Conservation (phyloP, 2,888 invertebrate genomes). For the Acleris emargana region DNA sequence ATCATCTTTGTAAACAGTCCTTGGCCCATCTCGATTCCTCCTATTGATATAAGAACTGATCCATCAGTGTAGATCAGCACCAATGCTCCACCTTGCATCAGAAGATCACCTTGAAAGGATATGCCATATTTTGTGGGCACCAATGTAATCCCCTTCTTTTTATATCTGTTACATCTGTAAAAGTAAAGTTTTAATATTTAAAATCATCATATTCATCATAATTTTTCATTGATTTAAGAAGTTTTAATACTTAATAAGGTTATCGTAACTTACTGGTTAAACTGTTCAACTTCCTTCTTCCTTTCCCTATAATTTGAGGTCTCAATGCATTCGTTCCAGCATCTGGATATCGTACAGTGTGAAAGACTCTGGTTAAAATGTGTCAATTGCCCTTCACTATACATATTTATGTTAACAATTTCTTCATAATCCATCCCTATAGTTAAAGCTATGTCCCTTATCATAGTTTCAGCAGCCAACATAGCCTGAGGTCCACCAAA, state of each 20-base stretch:
- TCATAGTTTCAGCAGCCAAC: slow-evolving; percentile 91
- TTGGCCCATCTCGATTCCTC: slow-evolving; percentile 96
- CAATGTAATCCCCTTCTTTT: slow-evolving; percentile 89
- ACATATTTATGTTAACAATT: slow-evolving; percentile 89
- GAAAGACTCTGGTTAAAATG: slow-evolving; percentile 90
- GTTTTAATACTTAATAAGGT: slow-evolving; percentile 8
- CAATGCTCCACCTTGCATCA: slow-evolving; percentile 92
- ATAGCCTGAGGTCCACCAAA: slow-evolving; percentile 96
- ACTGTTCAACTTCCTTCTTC: slow-evolving; percentile 84
- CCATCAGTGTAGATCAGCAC: slow-evolving; percentile 91
- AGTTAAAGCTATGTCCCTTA: slow-evolving; percentile 89
- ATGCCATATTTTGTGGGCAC: slow-evolving; percentile 91
- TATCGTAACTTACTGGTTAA: slow-evolving; percentile 84
- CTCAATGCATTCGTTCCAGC: slow-evolving; percentile 90
- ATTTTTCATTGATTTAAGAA: no score
- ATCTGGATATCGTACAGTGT: slow-evolving; percentile 88
- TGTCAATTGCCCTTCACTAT: slow-evolving; percentile 90
- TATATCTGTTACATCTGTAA: slow-evolving; percentile 87
- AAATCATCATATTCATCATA: no score
- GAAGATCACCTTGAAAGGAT: slow-evolving; percentile 85
- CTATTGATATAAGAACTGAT: slow-evolving; percentile 90
- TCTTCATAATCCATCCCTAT: slow-evolving; percentile 86
- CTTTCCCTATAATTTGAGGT: slow-evolving; percentile 86
- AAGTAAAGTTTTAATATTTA: neutral
- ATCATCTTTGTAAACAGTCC: slow-evolving; percentile 95